Evolutionary conservation across 2,113 vertebrate genomes (phyloP).

Genomic region (Clarias batrachus): DNA sequence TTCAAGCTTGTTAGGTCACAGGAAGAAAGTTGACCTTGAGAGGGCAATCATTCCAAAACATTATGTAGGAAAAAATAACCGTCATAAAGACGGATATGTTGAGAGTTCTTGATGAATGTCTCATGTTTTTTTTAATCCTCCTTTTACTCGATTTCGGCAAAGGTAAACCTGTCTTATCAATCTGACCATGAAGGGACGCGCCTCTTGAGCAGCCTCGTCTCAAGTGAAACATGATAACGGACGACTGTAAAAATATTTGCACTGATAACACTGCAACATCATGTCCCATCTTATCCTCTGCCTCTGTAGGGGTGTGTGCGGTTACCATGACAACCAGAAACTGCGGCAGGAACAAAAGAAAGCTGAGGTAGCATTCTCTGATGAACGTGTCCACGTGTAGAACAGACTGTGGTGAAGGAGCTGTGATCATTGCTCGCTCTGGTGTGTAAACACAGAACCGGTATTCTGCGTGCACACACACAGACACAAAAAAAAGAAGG

Average conservation of each 20-base stretch:
- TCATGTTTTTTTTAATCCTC: too few species aligned
- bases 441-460: constrained; percentile 40
- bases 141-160: neutral
- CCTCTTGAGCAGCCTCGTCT: neutral
- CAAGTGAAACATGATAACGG: neutral
- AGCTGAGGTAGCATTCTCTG: constrained; percentile 32
- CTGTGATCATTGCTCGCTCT: constrained; percentile 32
- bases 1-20: neutral
- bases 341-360: constrained; percentile 57
- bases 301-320: constrained; percentile 58
- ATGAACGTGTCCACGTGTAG: neutral
- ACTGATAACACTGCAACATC: neutral
- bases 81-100: too few species aligned
- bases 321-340: constrained; percentile 64
- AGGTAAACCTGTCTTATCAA: neutral
- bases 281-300: constrained; percentile 61
- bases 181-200: neutral
- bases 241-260: neutral
- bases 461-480: constrained; percentile 32
- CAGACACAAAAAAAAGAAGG: neutral
- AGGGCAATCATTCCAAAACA: neutral
- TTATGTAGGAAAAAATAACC: neutral
- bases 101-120: neutral
- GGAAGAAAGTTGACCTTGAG: neutral
- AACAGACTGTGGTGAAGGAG: neutral